A percentile compares a stretch with the other conserved stretches of the same genome.
Conservation (phyloP, 1,140 invertebrate species). For the Coenobita brevimanus region DNA sequence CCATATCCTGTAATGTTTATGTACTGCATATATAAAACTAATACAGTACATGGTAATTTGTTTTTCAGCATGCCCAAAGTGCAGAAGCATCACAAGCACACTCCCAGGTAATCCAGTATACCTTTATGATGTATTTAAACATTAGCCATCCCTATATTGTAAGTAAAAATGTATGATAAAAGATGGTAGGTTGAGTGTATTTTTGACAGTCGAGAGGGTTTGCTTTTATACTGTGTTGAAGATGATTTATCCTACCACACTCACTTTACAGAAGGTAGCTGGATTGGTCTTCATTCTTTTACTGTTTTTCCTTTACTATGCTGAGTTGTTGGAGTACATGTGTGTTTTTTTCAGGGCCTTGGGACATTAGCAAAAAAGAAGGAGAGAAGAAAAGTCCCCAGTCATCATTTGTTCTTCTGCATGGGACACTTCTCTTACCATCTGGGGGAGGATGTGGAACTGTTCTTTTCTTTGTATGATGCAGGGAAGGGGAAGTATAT, state of each 20-base stretch:
- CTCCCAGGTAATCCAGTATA: slow-evolving; percentile 67
- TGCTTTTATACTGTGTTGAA: not conserved
- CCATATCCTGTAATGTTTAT: too few species aligned
- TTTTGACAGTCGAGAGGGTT: too few species aligned
- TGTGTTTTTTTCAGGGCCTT: slow-evolving; percentile 74
- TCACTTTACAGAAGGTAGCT: too few species aligned
- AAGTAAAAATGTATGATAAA: too few species aligned
- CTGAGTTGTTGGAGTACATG: slow-evolving; percentile 15
- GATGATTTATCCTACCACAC: too few species aligned
- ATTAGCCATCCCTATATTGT: not conserved
- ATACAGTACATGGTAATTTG: too few species aligned
- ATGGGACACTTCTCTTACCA: slow-evolving; percentile 91
- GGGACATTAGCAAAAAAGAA: slow-evolving; percentile 83
- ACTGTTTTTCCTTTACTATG: not conserved
- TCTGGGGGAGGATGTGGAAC: slow-evolving; percentile 90
- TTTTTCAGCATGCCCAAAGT: slow-evolving; percentile 71
- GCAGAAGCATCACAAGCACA: slow-evolving; percentile 70
- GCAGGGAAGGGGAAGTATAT: slow-evolving; percentile 79
- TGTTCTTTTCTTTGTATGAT: slow-evolving; percentile 91
- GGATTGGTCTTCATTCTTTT: not conserved
- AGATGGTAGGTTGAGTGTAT: too few species aligned
- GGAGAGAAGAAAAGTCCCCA: slow-evolving; percentile 77
- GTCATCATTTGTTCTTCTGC: slow-evolving; percentile 89
- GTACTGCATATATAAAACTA: too few species aligned
- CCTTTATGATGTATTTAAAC: not conserved